phyloP scores from a whole-genome alignment of 1,140 invertebrate genomes.

The Drosophila sulfurigaster region DNA sequence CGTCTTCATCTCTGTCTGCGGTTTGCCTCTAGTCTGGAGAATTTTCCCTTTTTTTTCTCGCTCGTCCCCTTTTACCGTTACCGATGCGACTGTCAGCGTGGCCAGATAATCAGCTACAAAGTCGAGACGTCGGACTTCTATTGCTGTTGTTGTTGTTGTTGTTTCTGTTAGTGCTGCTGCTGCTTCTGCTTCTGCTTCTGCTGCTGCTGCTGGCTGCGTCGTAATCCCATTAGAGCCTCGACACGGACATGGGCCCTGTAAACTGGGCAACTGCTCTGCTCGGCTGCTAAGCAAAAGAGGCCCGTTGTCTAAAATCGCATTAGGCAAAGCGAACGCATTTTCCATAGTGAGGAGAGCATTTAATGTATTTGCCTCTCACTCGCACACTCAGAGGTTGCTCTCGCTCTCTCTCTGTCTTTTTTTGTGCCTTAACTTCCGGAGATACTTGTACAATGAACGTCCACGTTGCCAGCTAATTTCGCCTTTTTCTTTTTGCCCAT shows the following conservation, averaged over 20 bases:
- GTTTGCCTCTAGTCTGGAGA: constrained; percentile 2
- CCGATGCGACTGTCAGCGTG: constrained; percentile 68
- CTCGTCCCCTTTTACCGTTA: constrained; percentile 4
- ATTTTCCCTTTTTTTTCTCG: background rate
- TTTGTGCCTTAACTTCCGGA: constrained; percentile 46
- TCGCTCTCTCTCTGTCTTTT: constrained; percentile 35
- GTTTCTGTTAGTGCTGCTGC: constrained; percentile 2
- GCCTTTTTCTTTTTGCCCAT: constrained; percentile 21
- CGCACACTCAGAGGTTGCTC: background rate
- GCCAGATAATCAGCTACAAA: constrained; percentile 71
- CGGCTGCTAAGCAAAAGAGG: background rate
- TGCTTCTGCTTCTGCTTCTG: constrained; percentile 15
- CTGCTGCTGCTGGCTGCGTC: constrained; percentile 32
- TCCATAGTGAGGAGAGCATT: constrained; percentile 44
- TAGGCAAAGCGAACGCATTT: constrained; percentile 59
- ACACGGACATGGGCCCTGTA: constrained; percentile 23
- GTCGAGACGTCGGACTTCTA: constrained; percentile 50
- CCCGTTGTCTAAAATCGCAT: constrained; percentile 68
- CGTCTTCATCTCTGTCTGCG: background rate
- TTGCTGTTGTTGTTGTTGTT: constrained; percentile 21
- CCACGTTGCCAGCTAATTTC: constrained; percentile 43
- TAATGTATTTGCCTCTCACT: constrained; percentile 15
- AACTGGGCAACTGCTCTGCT: constrained; percentile 29
- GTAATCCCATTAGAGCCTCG: constrained; percentile 60
- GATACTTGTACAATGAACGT: constrained; percentile 27